Evolutionary conservation across 2,113 vertebrate species (phyloP), one percentile per base, ranked within the genome.

Genomic region (Solenodon paradoxus): DNA sequence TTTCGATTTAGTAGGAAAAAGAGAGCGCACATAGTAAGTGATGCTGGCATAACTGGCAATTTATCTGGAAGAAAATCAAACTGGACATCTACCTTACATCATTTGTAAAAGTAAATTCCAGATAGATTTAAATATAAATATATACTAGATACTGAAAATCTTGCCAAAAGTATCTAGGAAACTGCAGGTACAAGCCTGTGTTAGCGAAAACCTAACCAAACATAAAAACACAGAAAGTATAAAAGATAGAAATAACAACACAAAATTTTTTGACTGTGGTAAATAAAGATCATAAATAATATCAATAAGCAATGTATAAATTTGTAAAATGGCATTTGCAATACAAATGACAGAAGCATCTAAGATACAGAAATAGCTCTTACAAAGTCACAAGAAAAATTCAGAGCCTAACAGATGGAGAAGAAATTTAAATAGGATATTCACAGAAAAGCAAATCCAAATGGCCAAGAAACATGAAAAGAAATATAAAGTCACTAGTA

Each of bases 1-100:
- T 53, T 71, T 51, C 35, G 59, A 78, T 71, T 94, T 42, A 79
- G 63, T 45, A 53, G 53, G 20, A 53, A 86, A 42, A 90, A 71
- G 45, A 61, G 2, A 89, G 40, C 28, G 74, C 59, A 84, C 11
- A 40, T 63, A 64, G 51, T 59, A 83, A 38, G 15, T 72, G 61
- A 59, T 84, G 26, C 61, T 78, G 30, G 40, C 35, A 42, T 4
- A 45, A 63, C 19, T 47, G n/a, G 19, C 19, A 90, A 79, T 49
- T 88, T 92, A 68, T 61, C 59, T 88, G n/a, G 42, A 88, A 68
- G 66, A 93, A 88, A 89, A 89, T 79, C 17, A 89, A 45, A 72
- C 0, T 68, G 12, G 9, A 74, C n/a, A 72, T 81, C 55, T 79
- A 78, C 16, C 4, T 66, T 82, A 75, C 9, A 71, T 12, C 30